phyloP scores from a whole-genome alignment of 1,140 invertebrate species.

The Ectropis grisescens region DNA sequence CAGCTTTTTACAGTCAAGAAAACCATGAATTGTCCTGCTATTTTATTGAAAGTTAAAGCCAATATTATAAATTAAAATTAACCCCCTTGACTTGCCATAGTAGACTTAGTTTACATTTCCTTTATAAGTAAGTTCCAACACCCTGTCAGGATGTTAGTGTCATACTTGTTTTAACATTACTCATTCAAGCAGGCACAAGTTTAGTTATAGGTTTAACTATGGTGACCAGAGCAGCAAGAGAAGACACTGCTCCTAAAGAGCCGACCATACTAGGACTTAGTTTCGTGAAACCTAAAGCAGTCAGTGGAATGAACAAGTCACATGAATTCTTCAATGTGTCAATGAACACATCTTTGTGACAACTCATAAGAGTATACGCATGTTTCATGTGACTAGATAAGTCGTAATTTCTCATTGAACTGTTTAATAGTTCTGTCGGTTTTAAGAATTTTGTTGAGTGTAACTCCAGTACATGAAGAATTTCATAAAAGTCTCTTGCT shows the following conservation, averaged over 20 bases:
- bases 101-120: no score
- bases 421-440: conserved; percentile 35
- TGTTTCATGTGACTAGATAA: conserved; percentile 37
- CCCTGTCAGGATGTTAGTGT: no score
- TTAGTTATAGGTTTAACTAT: conserved; percentile 81
- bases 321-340: conserved; percentile 89
- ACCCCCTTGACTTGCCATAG: no score
- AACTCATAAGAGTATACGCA: conserved; percentile 61
- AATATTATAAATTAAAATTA: no score
- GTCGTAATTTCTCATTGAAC: conserved; percentile 38
- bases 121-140: no score
- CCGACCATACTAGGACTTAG: conserved; percentile 83
- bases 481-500: conserved; percentile 85
- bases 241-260: conserved; percentile 83
- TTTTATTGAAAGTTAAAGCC: no score
- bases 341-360: conserved; percentile 79
- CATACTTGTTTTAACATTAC: no score
- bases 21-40: no score
- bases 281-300: conserved; percentile 81
- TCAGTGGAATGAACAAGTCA: conserved; percentile 87
- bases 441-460: conserved; percentile 53
- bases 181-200: conserved; percentile 74
- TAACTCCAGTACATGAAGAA: conserved; percentile 72
- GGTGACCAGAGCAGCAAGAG: conserved; percentile 79
- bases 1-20: no score